These are phyloP conservation scores for Sericinus montela DNA, from an alignment of 2,888 invertebrate genomes.

Conservation along the genomic window DNA sequence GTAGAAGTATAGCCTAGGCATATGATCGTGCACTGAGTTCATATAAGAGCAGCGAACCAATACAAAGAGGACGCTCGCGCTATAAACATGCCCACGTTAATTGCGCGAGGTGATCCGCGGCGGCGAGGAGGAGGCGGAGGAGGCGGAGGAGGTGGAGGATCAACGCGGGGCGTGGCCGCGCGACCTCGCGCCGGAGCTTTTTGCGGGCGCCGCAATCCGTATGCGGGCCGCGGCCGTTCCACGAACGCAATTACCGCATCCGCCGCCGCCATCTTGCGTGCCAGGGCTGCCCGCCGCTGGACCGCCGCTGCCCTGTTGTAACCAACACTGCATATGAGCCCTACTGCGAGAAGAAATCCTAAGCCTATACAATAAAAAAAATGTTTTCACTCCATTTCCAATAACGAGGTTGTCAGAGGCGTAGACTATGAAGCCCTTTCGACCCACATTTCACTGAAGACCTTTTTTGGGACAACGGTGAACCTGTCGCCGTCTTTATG, in stretches of 20 bases:
- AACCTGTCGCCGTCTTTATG: too few relatives aligned
- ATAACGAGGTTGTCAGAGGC: too few relatives aligned
- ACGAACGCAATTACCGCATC: slow-evolving; percentile 72
- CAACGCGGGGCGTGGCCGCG: neutral
- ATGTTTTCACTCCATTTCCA: too few relatives aligned
- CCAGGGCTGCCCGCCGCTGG: neutral
- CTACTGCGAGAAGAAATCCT: too few relatives aligned
- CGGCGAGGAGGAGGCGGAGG: neutral
- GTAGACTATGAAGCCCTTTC: too few relatives aligned
- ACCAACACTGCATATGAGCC: too few relatives aligned
- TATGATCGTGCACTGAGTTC: too few relatives aligned
- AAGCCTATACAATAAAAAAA: too few relatives aligned
- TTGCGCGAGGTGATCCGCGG: neutral
- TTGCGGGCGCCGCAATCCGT: slow-evolving; percentile 57
- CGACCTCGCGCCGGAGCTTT: slow-evolving; percentile 34
- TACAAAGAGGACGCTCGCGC: neutral
- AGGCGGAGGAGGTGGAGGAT: slow-evolving; percentile 1
- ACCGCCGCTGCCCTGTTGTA: neutral
- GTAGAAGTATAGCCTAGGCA: too few relatives aligned
- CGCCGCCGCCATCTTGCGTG: slow-evolving; percentile 67
- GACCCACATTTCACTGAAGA: too few relatives aligned
- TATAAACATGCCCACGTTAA: neutral
- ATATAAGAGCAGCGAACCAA: neutral
- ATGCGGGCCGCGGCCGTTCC: slow-evolving; percentile 49
- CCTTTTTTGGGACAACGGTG: too few relatives aligned